These are phyloP conservation scores for Eulemur coronatus DNA, from an alignment of 2,797 vertebrate genomes.

Conservation along the genomic window DNA sequence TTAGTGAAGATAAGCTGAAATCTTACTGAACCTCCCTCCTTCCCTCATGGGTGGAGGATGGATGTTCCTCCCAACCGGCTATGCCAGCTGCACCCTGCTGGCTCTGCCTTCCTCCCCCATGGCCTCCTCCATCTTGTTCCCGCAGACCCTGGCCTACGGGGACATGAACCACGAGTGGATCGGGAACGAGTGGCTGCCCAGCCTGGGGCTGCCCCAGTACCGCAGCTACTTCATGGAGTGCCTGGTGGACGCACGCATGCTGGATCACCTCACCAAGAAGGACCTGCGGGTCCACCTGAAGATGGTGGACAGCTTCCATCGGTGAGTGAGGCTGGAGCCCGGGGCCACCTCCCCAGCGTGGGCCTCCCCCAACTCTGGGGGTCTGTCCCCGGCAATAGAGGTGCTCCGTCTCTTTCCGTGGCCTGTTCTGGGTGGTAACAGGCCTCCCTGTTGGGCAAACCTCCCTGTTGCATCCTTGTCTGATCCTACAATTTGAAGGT, in stretches of 20 bases:
- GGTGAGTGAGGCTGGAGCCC: slow-evolving; percentile 81
- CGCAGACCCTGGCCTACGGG: slow-evolving; percentile 91
- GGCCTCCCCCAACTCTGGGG: not conserved
- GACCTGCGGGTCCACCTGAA: slow-evolving; percentile 92
- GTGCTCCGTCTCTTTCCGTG: not conserved
- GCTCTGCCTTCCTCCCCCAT: not conserved
- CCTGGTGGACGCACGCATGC: slow-evolving; percentile 91
- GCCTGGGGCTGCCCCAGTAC: slow-evolving; percentile 92
- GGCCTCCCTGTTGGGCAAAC: not conserved
- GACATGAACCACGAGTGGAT: slow-evolving; percentile 95
- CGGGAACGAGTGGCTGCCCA: slow-evolving; percentile 92
- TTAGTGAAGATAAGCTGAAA: not conserved
- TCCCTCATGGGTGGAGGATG: not conserved
- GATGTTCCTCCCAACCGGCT: not conserved
- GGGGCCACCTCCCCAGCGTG: accelerated
- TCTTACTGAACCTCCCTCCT: not conserved
- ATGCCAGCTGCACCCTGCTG: not conserved
- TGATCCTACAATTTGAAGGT: not conserved
- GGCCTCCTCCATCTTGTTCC: slow-evolving; percentile 23
- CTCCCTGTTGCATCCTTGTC: not conserved
- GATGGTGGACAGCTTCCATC: slow-evolving; percentile 94
- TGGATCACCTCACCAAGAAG: slow-evolving; percentile 93
- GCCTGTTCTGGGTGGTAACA: not conserved
- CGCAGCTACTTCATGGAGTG: slow-evolving; percentile 95
- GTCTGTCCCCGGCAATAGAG: not conserved